Evolutionary conservation across 2,113 vertebrate genomes (phyloP).

Genomic region (Saccopteryx leptura): DNA sequence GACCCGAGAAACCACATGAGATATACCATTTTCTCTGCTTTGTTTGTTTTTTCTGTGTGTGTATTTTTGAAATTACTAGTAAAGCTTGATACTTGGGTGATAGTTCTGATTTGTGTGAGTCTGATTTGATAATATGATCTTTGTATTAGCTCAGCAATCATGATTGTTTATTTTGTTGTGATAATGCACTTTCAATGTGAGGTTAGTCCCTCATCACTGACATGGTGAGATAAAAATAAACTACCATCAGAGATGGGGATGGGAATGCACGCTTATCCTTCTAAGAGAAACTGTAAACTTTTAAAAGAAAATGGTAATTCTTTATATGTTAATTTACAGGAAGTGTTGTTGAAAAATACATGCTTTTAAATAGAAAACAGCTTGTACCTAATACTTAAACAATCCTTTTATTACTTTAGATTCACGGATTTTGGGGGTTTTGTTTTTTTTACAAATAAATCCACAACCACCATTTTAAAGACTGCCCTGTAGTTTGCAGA

Average conservation of each 20-base stretch:
- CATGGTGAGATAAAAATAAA: conserved; percentile 14
- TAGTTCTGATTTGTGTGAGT: not conserved
- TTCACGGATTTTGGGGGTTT: not conserved
- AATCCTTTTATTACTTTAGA: not conserved
- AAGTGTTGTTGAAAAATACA: not conserved
- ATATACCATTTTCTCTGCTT: not conserved
- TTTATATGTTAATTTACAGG: conserved; percentile 2
- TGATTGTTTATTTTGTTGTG: not conserved
- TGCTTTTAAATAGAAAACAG: conserved; percentile 30
- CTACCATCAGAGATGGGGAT: not conserved
- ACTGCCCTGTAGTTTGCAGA: not conserved
- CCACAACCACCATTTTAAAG: not conserved
- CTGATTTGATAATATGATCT: not conserved
- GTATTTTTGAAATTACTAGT: not conserved
- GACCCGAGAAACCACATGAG: not conserved
- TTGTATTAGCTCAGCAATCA: not conserved
- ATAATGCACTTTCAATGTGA: not conserved
- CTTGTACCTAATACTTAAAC: not conserved
- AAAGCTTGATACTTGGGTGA: not conserved
- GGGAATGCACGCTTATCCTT: not conserved
- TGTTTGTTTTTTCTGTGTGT: not conserved
- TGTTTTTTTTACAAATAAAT: not conserved
- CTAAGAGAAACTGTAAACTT: not conserved
- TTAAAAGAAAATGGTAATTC: conserved; percentile 31
- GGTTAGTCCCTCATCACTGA: conserved; percentile 25